Conservation (phyloP, 2,888 invertebrate genomes). For the Erebia aethiops region DNA sequence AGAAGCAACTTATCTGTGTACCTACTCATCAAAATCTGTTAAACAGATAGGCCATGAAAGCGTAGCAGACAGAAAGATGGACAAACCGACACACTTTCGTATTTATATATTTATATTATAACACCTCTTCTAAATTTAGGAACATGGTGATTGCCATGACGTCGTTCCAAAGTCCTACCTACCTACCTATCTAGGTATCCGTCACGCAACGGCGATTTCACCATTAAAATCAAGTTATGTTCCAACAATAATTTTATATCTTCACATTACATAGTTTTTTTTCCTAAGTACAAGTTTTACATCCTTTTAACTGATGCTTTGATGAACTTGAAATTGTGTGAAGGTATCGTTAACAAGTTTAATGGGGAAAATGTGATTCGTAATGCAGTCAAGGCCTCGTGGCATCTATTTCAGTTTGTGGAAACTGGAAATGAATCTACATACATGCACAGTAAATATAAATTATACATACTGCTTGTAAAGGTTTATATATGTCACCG, state of each 20-base stretch:
- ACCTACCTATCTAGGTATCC: constrained; percentile 45
- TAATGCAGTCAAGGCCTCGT: constrained; percentile 53
- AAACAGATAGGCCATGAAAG: too few relatives aligned
- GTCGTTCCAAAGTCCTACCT: constrained; percentile 46
- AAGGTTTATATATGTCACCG: too few relatives aligned
- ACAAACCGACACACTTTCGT: too few relatives aligned
- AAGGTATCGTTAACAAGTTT: constrained; percentile 49
- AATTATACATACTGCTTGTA: too few relatives aligned
- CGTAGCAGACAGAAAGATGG: too few relatives aligned
- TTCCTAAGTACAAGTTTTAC: constrained; percentile 46
- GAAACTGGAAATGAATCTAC: not conserved
- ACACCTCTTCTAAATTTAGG: constrained; percentile 31
- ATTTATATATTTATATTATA: not conserved
- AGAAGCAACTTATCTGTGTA: too few relatives aligned
- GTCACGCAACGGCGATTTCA: constrained; percentile 75
- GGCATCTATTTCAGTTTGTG: constrained; percentile 28
- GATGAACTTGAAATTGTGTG: constrained; percentile 55
- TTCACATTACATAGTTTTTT: constrained; percentile 46
- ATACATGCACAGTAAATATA: too few relatives aligned
- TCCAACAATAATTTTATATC: constrained; percentile 31
- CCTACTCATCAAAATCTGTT: too few relatives aligned
- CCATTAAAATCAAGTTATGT: constrained; percentile 50
- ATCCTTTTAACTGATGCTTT: constrained; percentile 55
- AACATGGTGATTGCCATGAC: constrained; percentile 71
- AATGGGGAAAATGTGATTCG: constrained; percentile 58